A percentile compares a stretch with the other conserved stretches of the same genome.
Evolutionary conservation across 1,140 invertebrate genomes (phyloP).

Genomic region (Penaeus indicus): DNA sequence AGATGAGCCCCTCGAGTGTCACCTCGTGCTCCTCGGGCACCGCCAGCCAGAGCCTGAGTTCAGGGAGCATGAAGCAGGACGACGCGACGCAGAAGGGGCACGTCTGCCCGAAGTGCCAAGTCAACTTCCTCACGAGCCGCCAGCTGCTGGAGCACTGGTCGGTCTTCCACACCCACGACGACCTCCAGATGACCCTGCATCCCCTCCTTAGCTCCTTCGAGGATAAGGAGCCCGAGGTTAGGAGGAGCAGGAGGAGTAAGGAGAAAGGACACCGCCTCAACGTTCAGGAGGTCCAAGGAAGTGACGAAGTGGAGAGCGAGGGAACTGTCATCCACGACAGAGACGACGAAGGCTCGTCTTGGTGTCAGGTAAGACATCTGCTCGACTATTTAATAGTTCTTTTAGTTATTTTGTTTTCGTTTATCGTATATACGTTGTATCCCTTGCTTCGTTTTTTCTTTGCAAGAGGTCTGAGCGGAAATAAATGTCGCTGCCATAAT

Average conservation of each 20-base stretch:
- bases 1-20: neutral
- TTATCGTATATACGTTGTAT: too few relatives aligned
- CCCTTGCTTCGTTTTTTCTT: too few relatives aligned
- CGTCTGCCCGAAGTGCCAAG: conserved; percentile 44
- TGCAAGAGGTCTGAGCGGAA: too few relatives aligned
- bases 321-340: too few relatives aligned
- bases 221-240: neutral
- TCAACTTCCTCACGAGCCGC: conserved; percentile 34
- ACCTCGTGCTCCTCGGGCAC: neutral
- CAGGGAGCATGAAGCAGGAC: neutral
- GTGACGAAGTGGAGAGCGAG: too few relatives aligned
- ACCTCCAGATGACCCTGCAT: conserved; percentile 7
- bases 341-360: too few relatives aligned
- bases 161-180: conserved; percentile 42
- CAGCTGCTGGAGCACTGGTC: conserved; percentile 52
- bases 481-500: too few relatives aligned
- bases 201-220: conserved; percentile 3
- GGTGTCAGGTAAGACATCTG: too few relatives aligned
- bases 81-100: neutral
- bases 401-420: too few relatives aligned
- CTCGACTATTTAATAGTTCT: too few relatives aligned
- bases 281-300: too few relatives aligned
- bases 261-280: too few relatives aligned
- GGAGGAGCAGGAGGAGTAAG: neutral
- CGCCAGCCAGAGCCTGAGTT: neutral